Conservation (phyloP, 1,140 invertebrate genomes). For the Thaumetopoea pityocampa region DNA sequence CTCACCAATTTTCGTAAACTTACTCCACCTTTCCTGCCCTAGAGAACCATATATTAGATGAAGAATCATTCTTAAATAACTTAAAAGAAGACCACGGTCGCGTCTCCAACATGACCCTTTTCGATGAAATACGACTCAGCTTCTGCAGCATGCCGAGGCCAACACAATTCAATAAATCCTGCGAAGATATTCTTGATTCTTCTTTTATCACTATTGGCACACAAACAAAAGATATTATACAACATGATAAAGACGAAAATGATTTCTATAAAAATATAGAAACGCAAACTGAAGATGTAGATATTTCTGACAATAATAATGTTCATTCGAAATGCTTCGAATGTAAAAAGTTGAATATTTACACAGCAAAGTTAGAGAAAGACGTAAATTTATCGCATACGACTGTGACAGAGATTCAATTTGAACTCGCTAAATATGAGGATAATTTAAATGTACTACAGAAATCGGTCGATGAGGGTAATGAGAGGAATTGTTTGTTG, state of each 20-base stretch:
- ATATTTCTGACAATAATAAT: conserved; percentile 24
- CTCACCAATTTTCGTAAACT: conserved; percentile 2
- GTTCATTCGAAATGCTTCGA: conserved; percentile 33
- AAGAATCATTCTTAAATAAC: conserved; percentile 54
- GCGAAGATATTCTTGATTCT: conserved; percentile 14
- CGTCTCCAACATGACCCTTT: conserved; percentile 51
- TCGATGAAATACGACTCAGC: conserved; percentile 59
- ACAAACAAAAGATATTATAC: conserved; percentile 35
- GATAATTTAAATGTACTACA: conserved; percentile 40
- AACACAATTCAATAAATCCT: too few species aligned
- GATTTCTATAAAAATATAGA: conserved; percentile 3
- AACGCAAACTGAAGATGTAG: conserved; percentile 15
- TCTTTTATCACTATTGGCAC: conserved; percentile 25
- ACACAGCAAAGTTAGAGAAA: conserved; percentile 39
- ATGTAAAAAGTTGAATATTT: conserved; percentile 33
- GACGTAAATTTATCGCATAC: conserved; percentile 23
- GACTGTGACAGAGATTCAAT: conserved; percentile 18
- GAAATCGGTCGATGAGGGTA: conserved; percentile 34
- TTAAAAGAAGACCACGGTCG: conserved; percentile 53
- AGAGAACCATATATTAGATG: conserved; percentile 58
- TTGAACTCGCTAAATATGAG: conserved; percentile 35
- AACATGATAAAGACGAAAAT: conserved; percentile 8
- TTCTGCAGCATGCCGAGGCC: conserved; percentile 41
- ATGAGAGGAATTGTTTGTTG: conserved; percentile 35
- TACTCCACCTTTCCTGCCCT: conserved; percentile 24